Evolutionary conservation across 2,888 invertebrate species (phyloP).

Genomic region (Phengaris alcon): DNA sequence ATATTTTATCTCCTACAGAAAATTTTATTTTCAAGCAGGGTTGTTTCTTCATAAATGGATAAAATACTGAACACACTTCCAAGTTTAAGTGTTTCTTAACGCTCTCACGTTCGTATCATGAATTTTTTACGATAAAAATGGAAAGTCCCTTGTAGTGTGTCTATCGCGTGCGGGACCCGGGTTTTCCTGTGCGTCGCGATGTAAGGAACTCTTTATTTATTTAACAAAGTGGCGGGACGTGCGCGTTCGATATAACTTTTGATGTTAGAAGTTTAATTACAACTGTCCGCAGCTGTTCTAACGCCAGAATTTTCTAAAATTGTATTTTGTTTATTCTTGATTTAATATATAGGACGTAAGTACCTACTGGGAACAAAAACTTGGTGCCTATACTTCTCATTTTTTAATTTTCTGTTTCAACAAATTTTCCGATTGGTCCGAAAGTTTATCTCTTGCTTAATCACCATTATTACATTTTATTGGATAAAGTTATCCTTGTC

Average conservation of each 20-base stretch:
- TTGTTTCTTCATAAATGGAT: slow-evolving; percentile 3
- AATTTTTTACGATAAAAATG: slow-evolving; percentile 23
- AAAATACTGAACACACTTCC: slow-evolving; percentile 4
- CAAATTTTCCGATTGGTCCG: neutral
- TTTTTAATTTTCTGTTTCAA: neutral
- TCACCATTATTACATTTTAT: neutral
- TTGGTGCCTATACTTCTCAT: no score
- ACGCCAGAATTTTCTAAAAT: neutral
- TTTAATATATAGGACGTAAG: neutral
- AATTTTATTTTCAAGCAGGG: neutral
- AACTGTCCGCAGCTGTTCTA: neutral
- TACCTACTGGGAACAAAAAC: no score
- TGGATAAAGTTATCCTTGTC: neutral
- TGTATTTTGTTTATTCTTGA: neutral
- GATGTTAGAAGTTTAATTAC: slow-evolving; percentile 8
- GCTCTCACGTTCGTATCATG: slow-evolving; percentile 15
- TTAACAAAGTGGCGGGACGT: neutral
- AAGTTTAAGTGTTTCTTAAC: slow-evolving; percentile 6
- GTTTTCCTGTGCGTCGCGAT: slow-evolving; percentile 16
- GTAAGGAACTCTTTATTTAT: slow-evolving; percentile 5
- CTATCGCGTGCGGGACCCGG: neutral
- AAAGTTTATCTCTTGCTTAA: neutral
- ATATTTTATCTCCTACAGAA: neutral
- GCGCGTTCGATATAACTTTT: slow-evolving; percentile 16
- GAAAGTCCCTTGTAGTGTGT: slow-evolving; percentile 10